Evolutionary conservation across 2,797 vertebrate genomes (phyloP).

Genomic region (Dromococcyx pavoninus): DNA sequence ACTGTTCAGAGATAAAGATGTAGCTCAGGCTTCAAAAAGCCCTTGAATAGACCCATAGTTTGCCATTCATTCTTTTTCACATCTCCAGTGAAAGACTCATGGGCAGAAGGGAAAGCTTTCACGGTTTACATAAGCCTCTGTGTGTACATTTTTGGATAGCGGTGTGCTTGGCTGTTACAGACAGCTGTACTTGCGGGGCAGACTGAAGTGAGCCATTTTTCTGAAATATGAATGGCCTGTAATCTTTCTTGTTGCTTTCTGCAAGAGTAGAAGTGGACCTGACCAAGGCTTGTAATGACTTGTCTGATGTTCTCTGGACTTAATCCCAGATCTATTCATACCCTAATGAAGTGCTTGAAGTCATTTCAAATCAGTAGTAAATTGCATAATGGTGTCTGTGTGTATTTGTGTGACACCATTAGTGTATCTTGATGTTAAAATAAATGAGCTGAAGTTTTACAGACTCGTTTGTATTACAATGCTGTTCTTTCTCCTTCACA

Average conservation of each 20-base stretch:
- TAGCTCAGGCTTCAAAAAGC: background rate
- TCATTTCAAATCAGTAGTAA: background rate
- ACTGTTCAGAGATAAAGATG: background rate
- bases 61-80: slow-evolving; percentile 14
- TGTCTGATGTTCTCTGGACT: background rate
- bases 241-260: background rate
- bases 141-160: background rate
- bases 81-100: background rate
- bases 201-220: background rate
- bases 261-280: background rate
- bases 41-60: slow-evolving; percentile 10
- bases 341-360: background rate
- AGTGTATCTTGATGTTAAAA: background rate
- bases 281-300: background rate
- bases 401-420: background rate
- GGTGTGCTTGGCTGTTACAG: background rate
- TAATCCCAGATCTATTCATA: background rate
- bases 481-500: slow-evolving; percentile 49
- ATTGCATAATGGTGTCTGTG: background rate
- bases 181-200: slow-evolving; percentile 18
- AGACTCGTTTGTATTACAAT: background rate
- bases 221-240: background rate
- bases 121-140: background rate
- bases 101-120: background rate
- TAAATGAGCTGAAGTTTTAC: background rate